Evolutionary conservation across 92 coral and sea anemone genomes (phyloP), one percentile per base, ranked within the genome.

Genomic region (Zoanthus sociatus): DNA sequence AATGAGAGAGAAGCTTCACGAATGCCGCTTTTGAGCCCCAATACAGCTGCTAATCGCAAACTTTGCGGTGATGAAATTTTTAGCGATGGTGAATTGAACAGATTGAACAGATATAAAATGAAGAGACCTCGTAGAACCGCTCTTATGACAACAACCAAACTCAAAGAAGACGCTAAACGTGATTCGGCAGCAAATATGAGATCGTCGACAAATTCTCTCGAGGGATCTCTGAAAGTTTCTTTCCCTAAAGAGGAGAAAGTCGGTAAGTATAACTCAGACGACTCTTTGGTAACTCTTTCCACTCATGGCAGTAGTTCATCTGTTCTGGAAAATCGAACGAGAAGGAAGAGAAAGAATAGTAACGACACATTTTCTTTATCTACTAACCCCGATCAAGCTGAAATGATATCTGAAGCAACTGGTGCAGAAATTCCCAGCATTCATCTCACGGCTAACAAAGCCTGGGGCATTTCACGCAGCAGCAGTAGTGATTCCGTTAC

Each of bases 21-120:
- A 44, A 46, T 14, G 9, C 85, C 85, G 14, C 73, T 81, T 48
- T 61, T 81, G 26, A 81, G 85, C 46, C 85, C 75, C n/a, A 81
- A 66, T 58, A 45, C 6, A 11, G 84, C 85, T 0, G 26, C 75
- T 14, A 30, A 66, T 81, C 85, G 85, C 9, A 81, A 81, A 67
- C 85, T 81, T 67, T 54, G 61, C 12, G 60, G 74, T 63, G 75
- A 42, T 81, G 85, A 71, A 20, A 56, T 44, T 68, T 81, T 67
- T 30, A 81, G 73, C 44, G 67, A 76, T 50, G 63, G 16, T 51
- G 82, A 30, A 53, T 51, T 76, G n/a, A 56, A 76, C 20, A 53
- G 51, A 16, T 17, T 76, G 31, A 69, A 69, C 74, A 32, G 46
- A 69, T 69, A 69, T 37, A 47, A 76, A 51, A 76, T 76, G 82